Evolutionary conservation across 2,888 invertebrate genomes (phyloP), one percentile per base, ranked within the genome.

Genomic region (Pollenia angustigena): DNA sequence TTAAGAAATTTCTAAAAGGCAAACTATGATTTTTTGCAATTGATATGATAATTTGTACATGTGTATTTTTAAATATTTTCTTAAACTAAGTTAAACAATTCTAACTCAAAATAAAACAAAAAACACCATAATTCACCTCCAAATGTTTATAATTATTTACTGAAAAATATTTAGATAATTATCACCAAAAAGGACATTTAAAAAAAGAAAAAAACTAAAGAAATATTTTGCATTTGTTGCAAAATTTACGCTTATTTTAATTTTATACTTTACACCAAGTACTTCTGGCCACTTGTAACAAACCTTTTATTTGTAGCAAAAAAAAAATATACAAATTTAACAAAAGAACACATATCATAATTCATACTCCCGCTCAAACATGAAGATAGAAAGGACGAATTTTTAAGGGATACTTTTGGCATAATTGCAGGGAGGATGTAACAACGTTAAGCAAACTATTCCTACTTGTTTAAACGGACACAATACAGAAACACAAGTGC

Each of bases 211-310:
- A 60, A 62, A 42, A 14, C 1, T 23, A 44, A 52, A 52, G 32
- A 85, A 75, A 88, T 81, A 88, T 91, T 92, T 91, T 91, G 93
- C 92, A 92, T 90, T 92, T 92, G 91, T 90, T 91, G 93, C 92
- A 91, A 91, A 93, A 92, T 92, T 90, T 92, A 90, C 91, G 90
- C 90, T 90, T 78, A 81, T 91, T 89, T 90, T 89, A 90, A 90
- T 91, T 89, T 90, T n/a, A 54, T 7, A 32, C n/a, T 68, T 86
- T 62, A 62, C 48, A 62, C 48, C 23, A 58, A 69, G 18, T 71
- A 18, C 71, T 58, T 11, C 62, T 74, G 78, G 56, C 72, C 68
- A 74, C 52, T 48, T 75, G 60, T 44, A 40, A 46, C 66, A 76
- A 78, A 60, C 50, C 50, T 79, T 60, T 52, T 58, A 44, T 68